Evolutionary conservation across 2,888 invertebrate genomes (phyloP).

Genomic region (Drosophila silvestris): DNA sequence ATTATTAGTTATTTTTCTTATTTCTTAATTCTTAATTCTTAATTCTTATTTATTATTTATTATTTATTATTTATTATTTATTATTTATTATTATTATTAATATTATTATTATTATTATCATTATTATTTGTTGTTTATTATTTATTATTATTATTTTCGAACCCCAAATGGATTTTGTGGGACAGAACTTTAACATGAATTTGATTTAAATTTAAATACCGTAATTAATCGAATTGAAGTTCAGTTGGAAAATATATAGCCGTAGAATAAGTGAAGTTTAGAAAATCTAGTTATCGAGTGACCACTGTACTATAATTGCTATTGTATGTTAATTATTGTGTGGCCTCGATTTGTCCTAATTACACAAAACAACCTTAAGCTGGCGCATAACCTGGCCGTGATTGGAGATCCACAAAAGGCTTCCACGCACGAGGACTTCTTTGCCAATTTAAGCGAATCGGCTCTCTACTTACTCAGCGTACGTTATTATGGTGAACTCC

Average conservation of each 20-base stretch:
- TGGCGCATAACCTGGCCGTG: constrained; percentile 83
- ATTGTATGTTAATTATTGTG: constrained; percentile 6
- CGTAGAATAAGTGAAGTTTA: not conserved
- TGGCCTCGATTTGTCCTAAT: constrained; percentile 21
- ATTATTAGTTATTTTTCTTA: not conserved
- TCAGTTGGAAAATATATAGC: not conserved
- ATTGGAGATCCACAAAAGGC: constrained; percentile 83
- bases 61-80: no score
- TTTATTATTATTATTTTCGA: not conserved
- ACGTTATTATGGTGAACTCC: constrained; percentile 81
- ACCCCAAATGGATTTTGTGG: not conserved
- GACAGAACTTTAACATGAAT: not conserved
- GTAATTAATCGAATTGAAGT: not conserved
- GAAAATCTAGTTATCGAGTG: not conserved
- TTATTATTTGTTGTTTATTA: no score
- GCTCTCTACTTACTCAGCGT: constrained; percentile 77
- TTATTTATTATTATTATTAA: no score
- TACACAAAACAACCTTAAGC: constrained; percentile 53
- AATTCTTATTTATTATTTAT: no score
- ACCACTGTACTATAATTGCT: not conserved
- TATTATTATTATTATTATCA: no score
- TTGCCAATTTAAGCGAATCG: constrained; percentile 84
- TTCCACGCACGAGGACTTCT: constrained; percentile 84
- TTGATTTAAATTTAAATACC: not conserved
- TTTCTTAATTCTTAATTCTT: no score